phyloP scores from a whole-genome alignment of 2,113 vertebrate genomes.

The Heloderma charlesbogerti region DNA sequence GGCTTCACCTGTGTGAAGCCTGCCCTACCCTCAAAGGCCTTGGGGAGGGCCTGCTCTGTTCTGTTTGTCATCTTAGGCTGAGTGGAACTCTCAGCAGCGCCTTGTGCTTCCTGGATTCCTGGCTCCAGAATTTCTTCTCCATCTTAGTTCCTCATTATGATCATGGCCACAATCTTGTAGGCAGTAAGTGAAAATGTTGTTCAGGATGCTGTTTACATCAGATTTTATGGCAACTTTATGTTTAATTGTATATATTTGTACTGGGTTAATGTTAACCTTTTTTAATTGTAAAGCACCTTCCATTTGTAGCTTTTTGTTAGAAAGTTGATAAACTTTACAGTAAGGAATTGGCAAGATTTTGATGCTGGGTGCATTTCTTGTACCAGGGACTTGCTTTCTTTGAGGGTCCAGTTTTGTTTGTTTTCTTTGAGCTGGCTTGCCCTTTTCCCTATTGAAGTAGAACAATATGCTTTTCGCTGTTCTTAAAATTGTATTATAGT shows the following conservation, averaged over 20 bases:
- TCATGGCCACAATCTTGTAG: not conserved
- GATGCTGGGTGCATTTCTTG: not conserved
- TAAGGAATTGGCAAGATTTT: too few species aligned
- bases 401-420: not conserved
- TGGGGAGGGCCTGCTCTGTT: too few species aligned
- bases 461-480: not conserved
- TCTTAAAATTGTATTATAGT: not conserved
- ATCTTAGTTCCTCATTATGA: not conserved
- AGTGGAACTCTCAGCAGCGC: not conserved
- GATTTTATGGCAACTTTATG: not conserved
- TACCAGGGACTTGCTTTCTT: not conserved
- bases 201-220: not conserved
- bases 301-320: not conserved
- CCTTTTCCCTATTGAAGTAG: not conserved
- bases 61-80: not conserved
- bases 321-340: not conserved
- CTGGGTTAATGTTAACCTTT: not conserved
- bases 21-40: too few species aligned
- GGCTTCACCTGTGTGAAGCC: too few species aligned
- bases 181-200: not conserved
- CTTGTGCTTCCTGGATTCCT: not conserved
- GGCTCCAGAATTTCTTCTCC: not conserved
- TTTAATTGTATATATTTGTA: not conserved
- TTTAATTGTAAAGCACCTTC: not conserved
- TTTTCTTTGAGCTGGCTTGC: not conserved